Conservation (phyloP, 2,113 vertebrate genomes). For the Pachycephala philippinensis region DNA sequence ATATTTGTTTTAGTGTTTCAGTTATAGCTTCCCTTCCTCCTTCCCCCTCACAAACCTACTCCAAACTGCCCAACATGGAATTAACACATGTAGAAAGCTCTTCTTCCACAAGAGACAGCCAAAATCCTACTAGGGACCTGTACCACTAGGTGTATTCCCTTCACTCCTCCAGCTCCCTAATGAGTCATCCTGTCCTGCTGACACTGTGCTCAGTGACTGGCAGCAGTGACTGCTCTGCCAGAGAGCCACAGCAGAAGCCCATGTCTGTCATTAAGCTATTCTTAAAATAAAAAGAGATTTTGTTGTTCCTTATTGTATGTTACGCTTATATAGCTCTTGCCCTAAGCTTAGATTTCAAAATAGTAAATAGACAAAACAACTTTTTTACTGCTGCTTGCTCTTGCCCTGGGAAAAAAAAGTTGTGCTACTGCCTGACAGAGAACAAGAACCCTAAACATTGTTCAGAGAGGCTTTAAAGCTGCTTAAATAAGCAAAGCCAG, state of each 20-base stretch:
- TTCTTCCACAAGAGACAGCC: background rate
- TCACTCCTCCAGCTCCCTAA: background rate
- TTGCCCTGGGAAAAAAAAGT: background rate
- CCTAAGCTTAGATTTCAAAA: conserved; percentile 4
- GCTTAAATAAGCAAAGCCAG: background rate
- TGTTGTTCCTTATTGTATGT: background rate
- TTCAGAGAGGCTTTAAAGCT: background rate
- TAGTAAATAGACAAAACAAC: background rate
- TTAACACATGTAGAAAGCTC: background rate
- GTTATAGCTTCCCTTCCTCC: background rate
- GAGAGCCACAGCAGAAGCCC: background rate
- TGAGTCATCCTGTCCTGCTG: background rate
- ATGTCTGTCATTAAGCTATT: background rate
- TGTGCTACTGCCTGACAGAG: background rate
- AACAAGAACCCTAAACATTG: background rate
- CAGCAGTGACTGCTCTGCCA: background rate
- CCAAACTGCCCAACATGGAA: background rate
- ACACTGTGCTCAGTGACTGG: background rate
- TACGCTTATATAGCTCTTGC: background rate
- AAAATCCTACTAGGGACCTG: background rate
- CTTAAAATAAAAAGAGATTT: background rate
- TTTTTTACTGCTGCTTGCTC: background rate
- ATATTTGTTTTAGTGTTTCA: background rate
- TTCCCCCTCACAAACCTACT: background rate
- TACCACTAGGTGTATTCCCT: background rate